A percentile compares a stretch with the other conserved stretches of the same genome.
These are phyloP conservation scores for Drosophila takahashii DNA, from an alignment of 1,140 invertebrate species.

Conservation along the genomic window DNA sequence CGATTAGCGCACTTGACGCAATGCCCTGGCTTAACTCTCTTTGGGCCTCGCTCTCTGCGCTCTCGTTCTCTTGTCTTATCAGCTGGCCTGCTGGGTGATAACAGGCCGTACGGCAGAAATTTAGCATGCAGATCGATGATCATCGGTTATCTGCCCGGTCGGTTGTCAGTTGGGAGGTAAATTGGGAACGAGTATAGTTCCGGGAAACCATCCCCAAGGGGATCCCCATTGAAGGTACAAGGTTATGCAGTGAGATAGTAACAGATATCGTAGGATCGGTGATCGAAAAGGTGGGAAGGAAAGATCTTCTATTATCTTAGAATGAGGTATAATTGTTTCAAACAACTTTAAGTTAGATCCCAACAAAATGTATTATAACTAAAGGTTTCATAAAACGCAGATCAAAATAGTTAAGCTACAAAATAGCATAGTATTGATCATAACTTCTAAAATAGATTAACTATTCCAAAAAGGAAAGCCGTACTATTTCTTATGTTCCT, in stretches of 20 bases:
- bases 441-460: no score
- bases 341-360: no score
- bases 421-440: no score
- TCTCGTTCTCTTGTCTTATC: slow-evolving; percentile 57
- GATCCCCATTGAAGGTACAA: neutral
- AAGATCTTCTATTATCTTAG: no score
- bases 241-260: no score
- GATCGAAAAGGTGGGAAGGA: neutral
- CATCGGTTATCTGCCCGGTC: slow-evolving; percentile 36
- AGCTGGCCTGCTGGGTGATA: slow-evolving; percentile 59
- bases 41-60: neutral
- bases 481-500: no score
- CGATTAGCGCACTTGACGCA: slow-evolving; percentile 70
- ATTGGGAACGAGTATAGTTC: slow-evolving; percentile 27
- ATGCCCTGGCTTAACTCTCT: slow-evolving; percentile 15
- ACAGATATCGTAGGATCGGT: neutral
- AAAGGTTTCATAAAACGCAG: no score
- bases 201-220: slow-evolving; percentile 24
- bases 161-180: slow-evolving; percentile 22
- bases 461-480: no score
- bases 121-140: slow-evolving; percentile 28
- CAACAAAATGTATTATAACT: no score
- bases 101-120: slow-evolving; percentile 30
- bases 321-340: no score
- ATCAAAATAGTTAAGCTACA: no score